Evolutionary conservation across 2,113 vertebrate species (phyloP).

Genomic region (Anolis carolinensis): DNA sequence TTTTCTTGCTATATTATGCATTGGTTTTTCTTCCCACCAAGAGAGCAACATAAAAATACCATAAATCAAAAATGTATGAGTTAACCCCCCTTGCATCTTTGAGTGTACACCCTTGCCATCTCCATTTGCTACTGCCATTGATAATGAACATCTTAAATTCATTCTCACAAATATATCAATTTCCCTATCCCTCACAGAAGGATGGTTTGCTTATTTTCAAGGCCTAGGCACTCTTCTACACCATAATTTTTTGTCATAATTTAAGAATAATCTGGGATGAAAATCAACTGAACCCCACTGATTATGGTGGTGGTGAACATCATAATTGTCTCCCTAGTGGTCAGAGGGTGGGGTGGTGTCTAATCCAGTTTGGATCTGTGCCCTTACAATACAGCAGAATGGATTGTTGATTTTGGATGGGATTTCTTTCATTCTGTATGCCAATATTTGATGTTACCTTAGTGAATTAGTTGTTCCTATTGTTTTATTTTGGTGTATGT

Average conservation of each 20-base stretch:
- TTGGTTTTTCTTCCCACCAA: neutral
- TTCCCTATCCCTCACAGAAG: too few species aligned
- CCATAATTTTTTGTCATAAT: neutral
- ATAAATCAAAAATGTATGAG: neutral
- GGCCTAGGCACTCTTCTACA: neutral
- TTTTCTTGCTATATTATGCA: too few species aligned
- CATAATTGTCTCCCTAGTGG: neutral
- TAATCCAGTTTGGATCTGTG: neutral
- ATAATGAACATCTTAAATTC: too few species aligned
- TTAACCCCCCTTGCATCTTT: too few species aligned
- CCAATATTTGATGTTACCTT: neutral
- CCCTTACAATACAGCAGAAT: neutral
- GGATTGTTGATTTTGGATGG: neutral
- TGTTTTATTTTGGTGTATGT: conserved; percentile 25
- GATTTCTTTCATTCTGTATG: neutral
- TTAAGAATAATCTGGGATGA: neutral
- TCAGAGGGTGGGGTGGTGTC: too few species aligned
- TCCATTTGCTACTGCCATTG: too few species aligned
- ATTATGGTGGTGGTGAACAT: too few species aligned
- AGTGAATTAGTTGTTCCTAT: neutral
- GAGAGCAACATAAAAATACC: neutral
- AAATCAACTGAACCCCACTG: neutral
- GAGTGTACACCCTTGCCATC: too few species aligned
- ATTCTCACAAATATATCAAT: too few species aligned
- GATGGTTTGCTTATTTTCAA: neutral